Evolutionary conservation across 2,888 invertebrate species (phyloP).

Genomic region (Gari tellinella): DNA sequence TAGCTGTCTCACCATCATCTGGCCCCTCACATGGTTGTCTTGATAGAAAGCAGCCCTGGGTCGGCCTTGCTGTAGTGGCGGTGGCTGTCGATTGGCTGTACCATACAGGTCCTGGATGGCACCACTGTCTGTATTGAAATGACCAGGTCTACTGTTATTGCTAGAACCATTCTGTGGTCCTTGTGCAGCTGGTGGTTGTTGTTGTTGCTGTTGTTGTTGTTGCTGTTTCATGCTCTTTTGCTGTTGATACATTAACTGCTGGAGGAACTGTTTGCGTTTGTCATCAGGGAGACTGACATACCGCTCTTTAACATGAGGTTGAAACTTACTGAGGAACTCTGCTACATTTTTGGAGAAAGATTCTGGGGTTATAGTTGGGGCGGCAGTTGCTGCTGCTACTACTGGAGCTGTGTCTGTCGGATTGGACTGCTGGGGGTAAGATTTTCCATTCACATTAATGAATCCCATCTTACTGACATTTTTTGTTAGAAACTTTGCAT

Average conservation of each 20-base stretch:
- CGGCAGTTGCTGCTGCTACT: neutral
- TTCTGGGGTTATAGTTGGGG: slow-evolving; percentile 30
- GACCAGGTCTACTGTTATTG: slow-evolving; percentile 37
- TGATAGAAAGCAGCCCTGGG: slow-evolving; percentile 13
- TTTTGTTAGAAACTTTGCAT: slow-evolving; percentile 67
- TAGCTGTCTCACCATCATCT: slow-evolving; percentile 3
- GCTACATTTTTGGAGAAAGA: slow-evolving; percentile 44
- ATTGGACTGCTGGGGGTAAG: slow-evolving; percentile 60
- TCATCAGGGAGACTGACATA: slow-evolving; percentile 37
- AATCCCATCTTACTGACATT: slow-evolving; percentile 71
- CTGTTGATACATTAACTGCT: slow-evolving; percentile 24
- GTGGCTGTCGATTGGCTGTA: neutral
- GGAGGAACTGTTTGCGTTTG: slow-evolving; percentile 39
- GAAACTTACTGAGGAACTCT: slow-evolving; percentile 47
- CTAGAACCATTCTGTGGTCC: too few species aligned
- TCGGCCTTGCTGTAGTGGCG: slow-evolving; percentile 13
- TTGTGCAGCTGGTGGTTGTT: slow-evolving; percentile 30
- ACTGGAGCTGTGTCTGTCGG: slow-evolving; percentile 8
- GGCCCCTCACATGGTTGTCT: slow-evolving; percentile 1
- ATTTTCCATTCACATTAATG: slow-evolving; percentile 71
- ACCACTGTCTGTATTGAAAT: slow-evolving; percentile 28
- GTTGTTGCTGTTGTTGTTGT: slow-evolving; percentile 12
- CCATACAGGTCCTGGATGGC: slow-evolving; percentile 45
- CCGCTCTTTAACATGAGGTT: slow-evolving; percentile 35
- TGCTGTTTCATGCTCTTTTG: slow-evolving; percentile 7